These are phyloP conservation scores for Cebidichthys violaceus DNA, from an alignment of 2,113 vertebrate species.

Conservation along the genomic window DNA sequence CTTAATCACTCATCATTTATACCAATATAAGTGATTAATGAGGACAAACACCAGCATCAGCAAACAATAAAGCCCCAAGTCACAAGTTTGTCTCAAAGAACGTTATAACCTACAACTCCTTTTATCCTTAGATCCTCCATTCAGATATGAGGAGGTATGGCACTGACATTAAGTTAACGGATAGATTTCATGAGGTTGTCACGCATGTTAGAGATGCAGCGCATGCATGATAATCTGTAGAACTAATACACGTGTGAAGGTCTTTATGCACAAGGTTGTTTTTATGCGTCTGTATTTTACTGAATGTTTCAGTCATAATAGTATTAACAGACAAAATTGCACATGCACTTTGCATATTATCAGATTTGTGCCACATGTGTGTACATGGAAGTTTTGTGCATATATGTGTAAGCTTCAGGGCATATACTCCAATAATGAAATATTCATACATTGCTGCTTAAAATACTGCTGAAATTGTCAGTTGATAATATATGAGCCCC, in stretches of 20 bases:
- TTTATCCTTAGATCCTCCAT: not conserved
- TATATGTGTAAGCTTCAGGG: slow-evolving; percentile 18
- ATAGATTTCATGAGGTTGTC: not conserved
- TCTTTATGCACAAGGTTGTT: slow-evolving; percentile 19
- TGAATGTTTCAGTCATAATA: not conserved
- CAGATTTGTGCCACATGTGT: not conserved
- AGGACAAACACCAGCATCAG: not conserved
- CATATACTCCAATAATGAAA: slow-evolving; percentile 17
- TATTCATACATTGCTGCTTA: slow-evolving; percentile 32
- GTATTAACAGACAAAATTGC: not conserved
- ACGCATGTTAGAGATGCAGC: not conserved
- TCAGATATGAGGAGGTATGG: not conserved
- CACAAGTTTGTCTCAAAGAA: not conserved
- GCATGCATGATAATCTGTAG: slow-evolving; percentile 1
- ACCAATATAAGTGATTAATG: not conserved
- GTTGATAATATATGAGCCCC: slow-evolving; percentile 2
- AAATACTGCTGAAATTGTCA: slow-evolving; percentile 32
- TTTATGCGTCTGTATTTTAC: slow-evolving; percentile 8
- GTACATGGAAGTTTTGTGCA: not conserved
- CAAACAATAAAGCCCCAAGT: not conserved
- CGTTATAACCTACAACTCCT: not conserved
- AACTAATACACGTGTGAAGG: not conserved
- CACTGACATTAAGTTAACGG: not conserved
- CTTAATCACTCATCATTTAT: not conserved
- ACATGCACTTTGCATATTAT: not conserved